Evolutionary conservation across 2,113 vertebrate species (phyloP).

Genomic region (Oenanthe oenanthe): DNA sequence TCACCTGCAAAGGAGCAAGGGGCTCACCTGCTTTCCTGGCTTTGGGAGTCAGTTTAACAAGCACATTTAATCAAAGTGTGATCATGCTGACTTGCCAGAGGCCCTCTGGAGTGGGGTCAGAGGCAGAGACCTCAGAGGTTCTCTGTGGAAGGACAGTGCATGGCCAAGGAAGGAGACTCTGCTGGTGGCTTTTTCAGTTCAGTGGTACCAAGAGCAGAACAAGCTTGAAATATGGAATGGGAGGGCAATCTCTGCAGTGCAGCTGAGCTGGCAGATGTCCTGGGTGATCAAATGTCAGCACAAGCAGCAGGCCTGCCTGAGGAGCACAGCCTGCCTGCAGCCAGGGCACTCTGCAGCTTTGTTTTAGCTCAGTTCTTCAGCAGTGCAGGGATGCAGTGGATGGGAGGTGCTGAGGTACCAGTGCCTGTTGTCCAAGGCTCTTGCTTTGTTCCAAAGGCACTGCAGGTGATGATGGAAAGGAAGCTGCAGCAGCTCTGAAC

Average conservation of each 20-base stretch:
- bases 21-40: not conserved
- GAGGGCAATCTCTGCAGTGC: not conserved
- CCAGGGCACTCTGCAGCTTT: not conserved
- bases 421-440: not conserved
- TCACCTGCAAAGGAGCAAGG: not conserved
- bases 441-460: not conserved
- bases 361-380: not conserved
- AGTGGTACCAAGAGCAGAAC: not conserved
- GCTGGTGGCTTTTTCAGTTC: not conserved
- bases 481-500: not conserved
- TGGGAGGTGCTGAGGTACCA: not conserved
- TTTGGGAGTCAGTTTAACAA: not conserved
- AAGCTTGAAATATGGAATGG: not conserved
- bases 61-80: too few relatives aligned
- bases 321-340: not conserved
- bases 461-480: not conserved
- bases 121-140: not conserved
- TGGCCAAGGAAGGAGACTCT: not conserved
- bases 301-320: slow-evolving; percentile 3
- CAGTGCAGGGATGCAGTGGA: not conserved
- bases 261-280: slow-evolving; percentile 55
- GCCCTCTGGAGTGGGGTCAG: not conserved
- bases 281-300: slow-evolving; percentile 62
- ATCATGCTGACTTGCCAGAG: not conserved
- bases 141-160: not conserved